Conservation (phyloP, 2,888 invertebrate species). For the Ernsta delagoae region DNA sequence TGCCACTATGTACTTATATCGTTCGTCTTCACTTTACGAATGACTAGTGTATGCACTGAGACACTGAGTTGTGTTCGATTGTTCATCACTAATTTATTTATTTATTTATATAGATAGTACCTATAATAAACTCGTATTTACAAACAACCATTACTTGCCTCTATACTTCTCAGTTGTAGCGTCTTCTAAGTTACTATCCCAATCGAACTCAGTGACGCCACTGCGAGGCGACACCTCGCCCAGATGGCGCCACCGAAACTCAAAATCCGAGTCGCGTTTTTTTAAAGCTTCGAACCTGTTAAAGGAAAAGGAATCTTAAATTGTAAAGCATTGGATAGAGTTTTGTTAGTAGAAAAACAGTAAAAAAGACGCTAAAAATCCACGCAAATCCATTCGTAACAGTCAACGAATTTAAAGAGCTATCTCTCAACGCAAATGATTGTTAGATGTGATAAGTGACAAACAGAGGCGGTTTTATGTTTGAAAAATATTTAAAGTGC, state of each 20-base stretch:
- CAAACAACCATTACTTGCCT: constrained; percentile 64
- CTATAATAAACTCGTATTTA: neutral
- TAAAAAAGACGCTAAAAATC: neutral
- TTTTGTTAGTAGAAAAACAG: neutral
- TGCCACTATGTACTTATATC: constrained; percentile 5
- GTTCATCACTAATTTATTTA: neutral
- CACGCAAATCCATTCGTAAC: neutral
- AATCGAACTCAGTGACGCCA: constrained; percentile 94
- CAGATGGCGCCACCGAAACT: constrained; percentile 92
- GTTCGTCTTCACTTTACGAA: constrained; percentile 28
- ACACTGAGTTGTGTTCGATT: constrained; percentile 14
- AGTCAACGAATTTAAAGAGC: constrained; percentile 1
- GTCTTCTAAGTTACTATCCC: constrained; percentile 93
- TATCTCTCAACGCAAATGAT: constrained; percentile 1
- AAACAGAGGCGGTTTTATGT: constrained; percentile 14
- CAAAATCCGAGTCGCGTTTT: constrained; percentile 92
- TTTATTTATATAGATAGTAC: neutral
- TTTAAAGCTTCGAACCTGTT: constrained; percentile 92
- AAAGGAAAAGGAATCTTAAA: constrained; percentile 40
- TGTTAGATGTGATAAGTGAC: constrained; percentile 24
- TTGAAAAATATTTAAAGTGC: neutral
- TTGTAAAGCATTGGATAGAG: neutral
- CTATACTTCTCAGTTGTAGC: constrained; percentile 81
- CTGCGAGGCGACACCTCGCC: constrained; percentile 91
- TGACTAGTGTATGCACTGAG: constrained; percentile 40